Base-by-base conservation (phyloP, 2,113 vertebrate species). In the Trematocara unimaculatum region DNA sequence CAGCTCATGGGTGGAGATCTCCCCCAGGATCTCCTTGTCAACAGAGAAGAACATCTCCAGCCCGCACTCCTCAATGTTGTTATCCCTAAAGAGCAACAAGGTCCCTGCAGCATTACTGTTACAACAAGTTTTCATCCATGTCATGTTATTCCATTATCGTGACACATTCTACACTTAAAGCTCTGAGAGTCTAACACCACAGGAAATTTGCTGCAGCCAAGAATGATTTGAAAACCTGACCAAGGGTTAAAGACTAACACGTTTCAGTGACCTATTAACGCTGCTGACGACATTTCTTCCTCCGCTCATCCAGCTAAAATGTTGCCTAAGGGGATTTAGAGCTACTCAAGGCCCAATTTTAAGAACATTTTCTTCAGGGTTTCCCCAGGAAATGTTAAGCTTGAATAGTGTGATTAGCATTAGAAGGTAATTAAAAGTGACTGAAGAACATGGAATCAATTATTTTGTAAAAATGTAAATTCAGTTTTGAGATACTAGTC, bases 31-130 rank as follows among this genome's bases (percentile, higher is more conserved):
- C 95, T 99, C 98, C 89, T 99, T 99, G 95, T 99, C 99, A 8
- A 99, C 98, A 1, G 98, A 99, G 95, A 99, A 99, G 95, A 97
- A 99, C 99, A 99, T 99, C 96, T 99, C 99, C 93, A 99, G 96
- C 29, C 97, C 96, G 85, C 98, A 99, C 91, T 99, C 99, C 93
- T 99, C 98, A 42, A 99, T 98, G 93, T 99, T 9, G 49, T 96
- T 96, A 64, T 96, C 94, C 90, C 95, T 96, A 2, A 26, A 64
- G 38, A 86, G 54, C 4, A 23, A 45, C 33, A 62, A 3, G 5
- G 8, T 53, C 3, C 38, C 13, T 15, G 45, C 11, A 64, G 42
- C 42, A 35, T 62, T 20, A 51, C 58, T 51, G 18, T 23, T 64
- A 20, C 18, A 82, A 20, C 29, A 82, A 33, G 45, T 29, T 33